These are phyloP conservation scores for Papilio glaucus DNA, from an alignment of 1,140 invertebrate species.

Conservation along the genomic window DNA sequence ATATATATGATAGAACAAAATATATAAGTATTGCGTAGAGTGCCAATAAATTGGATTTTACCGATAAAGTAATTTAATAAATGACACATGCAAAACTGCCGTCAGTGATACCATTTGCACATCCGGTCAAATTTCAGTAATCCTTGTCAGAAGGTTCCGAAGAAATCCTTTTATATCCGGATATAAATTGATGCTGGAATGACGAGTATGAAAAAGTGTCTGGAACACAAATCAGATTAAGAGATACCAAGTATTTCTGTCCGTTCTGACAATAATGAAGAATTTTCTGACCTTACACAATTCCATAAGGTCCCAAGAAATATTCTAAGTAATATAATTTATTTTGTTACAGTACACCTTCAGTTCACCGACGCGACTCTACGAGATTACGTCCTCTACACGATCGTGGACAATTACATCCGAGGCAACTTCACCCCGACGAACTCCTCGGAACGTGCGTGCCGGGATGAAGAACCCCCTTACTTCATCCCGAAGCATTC, in stretches of 20 bases:
- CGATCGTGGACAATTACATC: constrained; percentile 62
- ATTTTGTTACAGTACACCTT: constrained; percentile 70
- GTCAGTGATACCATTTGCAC: background rate
- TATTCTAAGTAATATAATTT: constrained; percentile 27
- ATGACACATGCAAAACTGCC: background rate
- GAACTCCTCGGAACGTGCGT: constrained; percentile 61
- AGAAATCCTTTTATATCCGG: constrained; percentile 16
- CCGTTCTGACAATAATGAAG: background rate
- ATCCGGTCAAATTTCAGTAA: background rate
- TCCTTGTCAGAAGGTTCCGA: background rate
- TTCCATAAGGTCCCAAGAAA: too few relatives aligned
- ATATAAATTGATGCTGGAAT: background rate
- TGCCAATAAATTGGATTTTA: too few relatives aligned
- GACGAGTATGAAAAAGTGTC: background rate
- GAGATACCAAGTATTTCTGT: background rate
- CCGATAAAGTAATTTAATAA: too few relatives aligned
- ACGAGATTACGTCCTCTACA: constrained; percentile 70
- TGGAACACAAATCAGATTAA: background rate
- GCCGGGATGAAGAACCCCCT: constrained; percentile 63
- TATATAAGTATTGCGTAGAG: too few relatives aligned
- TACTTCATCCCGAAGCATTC: constrained; percentile 70
- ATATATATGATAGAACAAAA: too few relatives aligned
- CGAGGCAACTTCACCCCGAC: constrained; percentile 75
- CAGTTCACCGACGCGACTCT: constrained; percentile 62
- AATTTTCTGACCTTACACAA: background rate